Evolutionary conservation across 2,797 vertebrate genomes (phyloP).

Genomic region (Acipenser transmontanus): DNA sequence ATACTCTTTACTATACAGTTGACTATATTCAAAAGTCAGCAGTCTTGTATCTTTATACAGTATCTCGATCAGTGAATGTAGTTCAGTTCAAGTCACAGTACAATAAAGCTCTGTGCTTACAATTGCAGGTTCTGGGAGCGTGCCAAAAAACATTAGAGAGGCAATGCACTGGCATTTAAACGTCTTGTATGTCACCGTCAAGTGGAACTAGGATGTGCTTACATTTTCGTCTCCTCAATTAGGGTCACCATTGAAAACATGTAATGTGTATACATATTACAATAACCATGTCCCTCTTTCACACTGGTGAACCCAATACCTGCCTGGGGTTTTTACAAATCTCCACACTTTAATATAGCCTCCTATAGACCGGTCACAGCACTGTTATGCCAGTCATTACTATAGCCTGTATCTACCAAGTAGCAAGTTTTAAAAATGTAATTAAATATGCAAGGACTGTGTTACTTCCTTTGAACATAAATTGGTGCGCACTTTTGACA

Average conservation of each 20-base stretch:
- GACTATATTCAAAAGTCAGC: not conserved
- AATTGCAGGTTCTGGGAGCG: conserved; percentile 17
- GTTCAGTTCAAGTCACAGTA: conserved; percentile 1
- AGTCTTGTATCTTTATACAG: conserved; percentile 6
- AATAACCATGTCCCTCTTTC: too few species aligned
- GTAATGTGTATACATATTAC: not conserved
- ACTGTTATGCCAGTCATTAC: too few species aligned
- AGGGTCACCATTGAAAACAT: not conserved
- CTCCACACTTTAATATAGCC: too few species aligned
- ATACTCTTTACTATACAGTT: not conserved
- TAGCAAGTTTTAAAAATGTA: too few species aligned
- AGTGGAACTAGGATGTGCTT: too few species aligned
- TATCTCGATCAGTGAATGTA: conserved; percentile 21
- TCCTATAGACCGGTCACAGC: too few species aligned
- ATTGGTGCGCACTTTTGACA: conserved; percentile 3
- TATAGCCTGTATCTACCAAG: too few species aligned
- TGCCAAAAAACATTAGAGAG: conserved; percentile 28
- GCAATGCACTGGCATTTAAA: conserved; percentile 38
- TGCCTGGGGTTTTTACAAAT: too few species aligned
- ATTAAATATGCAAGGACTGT: too few species aligned
- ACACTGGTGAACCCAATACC: too few species aligned
- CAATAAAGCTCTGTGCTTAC: conserved; percentile 17
- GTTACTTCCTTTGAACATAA: conserved; percentile 32
- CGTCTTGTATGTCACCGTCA: too few species aligned
- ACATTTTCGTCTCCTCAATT: conserved; percentile 8